Base-by-base conservation (phyloP, 2,113 vertebrate genomes). In the Trematomus loennbergii region DNA sequence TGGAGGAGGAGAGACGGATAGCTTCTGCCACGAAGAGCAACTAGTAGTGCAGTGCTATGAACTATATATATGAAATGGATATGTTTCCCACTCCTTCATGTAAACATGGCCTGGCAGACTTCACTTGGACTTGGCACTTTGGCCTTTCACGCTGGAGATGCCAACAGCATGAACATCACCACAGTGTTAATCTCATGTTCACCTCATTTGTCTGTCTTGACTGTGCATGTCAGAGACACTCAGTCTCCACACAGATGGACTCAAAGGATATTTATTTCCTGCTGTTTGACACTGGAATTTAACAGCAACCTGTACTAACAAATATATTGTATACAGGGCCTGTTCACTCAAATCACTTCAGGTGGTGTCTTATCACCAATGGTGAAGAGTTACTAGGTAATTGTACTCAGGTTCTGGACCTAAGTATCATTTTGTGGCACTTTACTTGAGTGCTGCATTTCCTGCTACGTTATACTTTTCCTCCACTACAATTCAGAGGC, bases 51-150 rank as follows among this genome's bases (percentile, higher is more conserved):
- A 25, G 58, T 50, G 71, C 69, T 70, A 63, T 40, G 63, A 77
- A 58, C 33, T 52, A 63, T 33, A 49, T 25, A 48, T 18, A 25
- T 55, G 25, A 73, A 33, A 59, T 20, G 64, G 59, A 48, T 18
- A 25, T 50, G 25, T 63, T 17, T 71, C 33, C 10, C 54, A 33
- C 50, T 61, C 12, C 25, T 33, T 68, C 54, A 49, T 57, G 72
- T 80, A 83, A 88, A 83, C 81, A 69, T 57, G 63, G 58, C 29
- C 55, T 72, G 68, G 77, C 46, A 78, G 81, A 33, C 64, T 69
- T 52, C 45, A 45, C 62, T 81, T 82, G 48, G 62, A 72, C 33
- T 20, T 20, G 58, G 58, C 33, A 58, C 66, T 73, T 20, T 60
- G 59, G 45, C 72, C 70, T 74, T 59, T 75, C 45, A 68, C 18